Base-by-base conservation (phyloP, 2,113 vertebrate species). In the Asarcornis scutulata region DNA sequence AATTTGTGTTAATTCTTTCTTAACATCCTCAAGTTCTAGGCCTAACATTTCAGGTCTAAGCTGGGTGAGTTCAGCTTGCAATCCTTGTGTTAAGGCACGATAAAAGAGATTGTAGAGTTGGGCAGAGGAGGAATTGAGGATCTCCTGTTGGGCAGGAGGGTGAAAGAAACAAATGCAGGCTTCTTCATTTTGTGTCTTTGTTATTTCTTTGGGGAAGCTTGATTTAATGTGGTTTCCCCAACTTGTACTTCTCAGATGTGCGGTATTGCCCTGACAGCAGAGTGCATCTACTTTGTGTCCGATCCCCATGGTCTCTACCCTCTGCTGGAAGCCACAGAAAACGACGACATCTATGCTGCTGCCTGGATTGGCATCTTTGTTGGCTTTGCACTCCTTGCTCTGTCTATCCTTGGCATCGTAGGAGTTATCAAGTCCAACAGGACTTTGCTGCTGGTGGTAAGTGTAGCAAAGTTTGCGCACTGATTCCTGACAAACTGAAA, bases 331-430 rank as follows among this genome's bases (percentile, higher is more conserved):
- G 98, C 96, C 86, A 97, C 98, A 11, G 74, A 97, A 91, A 98
- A 98, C 0, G 87, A 97, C 18, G 98, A 98, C 80, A 97, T 98
- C 92, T 96, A 96, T 0, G 98, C 96, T 17, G 98, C 98, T 2
- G 97, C 98, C 76, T 98, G 98, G 98, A 98, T 98, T 7, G 98
- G 98, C 80, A 97, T 98, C 86, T 98, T 98, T 64, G 97, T 98
- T 0, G 98, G 98, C 64, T 97, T 98, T 95, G 96, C 95, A 48
- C 97, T 98, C 80, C 98, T 98, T 91, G 97, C 97, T 44, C 90
- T 98, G 20, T 96, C 98, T 7, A 59, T 98, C 52, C 95, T 98
- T 32, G 98, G 98, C 32, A 98, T 98, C 5, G 2, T 97, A 55
- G 98, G 96, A 85, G 97, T 98, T 92, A 78, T 98, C 85, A 98